phyloP scores from a whole-genome alignment of 1,140 invertebrate genomes.

The Philopotamus ludificatus region DNA sequence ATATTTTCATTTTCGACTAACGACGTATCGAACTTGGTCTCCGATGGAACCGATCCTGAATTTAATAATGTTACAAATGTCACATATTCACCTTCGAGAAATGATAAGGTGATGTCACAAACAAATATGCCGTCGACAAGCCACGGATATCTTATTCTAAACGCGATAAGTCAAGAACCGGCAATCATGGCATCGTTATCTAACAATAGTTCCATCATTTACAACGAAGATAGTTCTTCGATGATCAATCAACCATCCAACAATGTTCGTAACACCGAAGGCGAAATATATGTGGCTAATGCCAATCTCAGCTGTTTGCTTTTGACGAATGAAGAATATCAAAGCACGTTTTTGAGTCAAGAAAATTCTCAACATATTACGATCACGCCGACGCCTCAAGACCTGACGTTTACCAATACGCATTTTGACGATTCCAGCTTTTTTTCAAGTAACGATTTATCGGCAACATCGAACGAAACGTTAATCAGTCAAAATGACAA shows the following conservation, averaged over 20 bases:
- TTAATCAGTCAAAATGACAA: conserved; percentile 46
- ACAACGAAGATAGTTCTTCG: conserved; percentile 45
- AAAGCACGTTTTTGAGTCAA: conserved; percentile 43
- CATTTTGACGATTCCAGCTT: conserved; percentile 46
- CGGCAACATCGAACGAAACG: neutral
- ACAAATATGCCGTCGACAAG: conserved; percentile 53
- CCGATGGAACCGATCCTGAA: conserved; percentile 42
- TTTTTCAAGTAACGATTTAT: conserved; percentile 46
- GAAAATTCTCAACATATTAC: conserved; percentile 25
- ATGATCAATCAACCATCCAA: conserved; percentile 18
- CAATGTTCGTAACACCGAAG: conserved; percentile 48
- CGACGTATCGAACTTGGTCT: conserved; percentile 49
- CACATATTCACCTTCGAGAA: conserved; percentile 37
- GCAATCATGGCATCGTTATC: conserved; percentile 51
- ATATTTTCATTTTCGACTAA: conserved; percentile 52
- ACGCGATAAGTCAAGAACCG: conserved; percentile 56
- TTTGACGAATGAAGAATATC: conserved; percentile 54
- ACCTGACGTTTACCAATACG: conserved; percentile 29
- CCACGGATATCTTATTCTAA: conserved; percentile 59
- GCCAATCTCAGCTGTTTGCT: conserved; percentile 66
- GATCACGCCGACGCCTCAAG: conserved; percentile 22
- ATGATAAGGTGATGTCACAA: conserved; percentile 49
- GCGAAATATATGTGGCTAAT: conserved; percentile 59
- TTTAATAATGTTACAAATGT: conserved; percentile 35
- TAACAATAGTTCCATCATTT: conserved; percentile 51